A percentile compares a stretch with the other conserved stretches of the same genome.
These are phyloP conservation scores for Sphaeridia pumilis DNA, from an alignment of 2,888 invertebrate species.

Conservation along the genomic window DNA sequence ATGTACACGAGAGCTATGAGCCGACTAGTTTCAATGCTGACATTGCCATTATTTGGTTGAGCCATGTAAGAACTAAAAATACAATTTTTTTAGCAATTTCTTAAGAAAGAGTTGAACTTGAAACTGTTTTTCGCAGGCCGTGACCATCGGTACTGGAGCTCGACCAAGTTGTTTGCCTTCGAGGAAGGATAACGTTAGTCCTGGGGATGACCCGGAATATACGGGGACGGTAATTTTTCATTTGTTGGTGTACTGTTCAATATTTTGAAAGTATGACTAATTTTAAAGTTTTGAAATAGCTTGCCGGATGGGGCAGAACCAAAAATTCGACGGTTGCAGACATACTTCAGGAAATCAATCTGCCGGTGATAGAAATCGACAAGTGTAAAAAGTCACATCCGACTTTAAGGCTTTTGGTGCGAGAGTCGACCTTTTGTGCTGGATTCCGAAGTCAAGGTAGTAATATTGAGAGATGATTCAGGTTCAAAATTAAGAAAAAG, in stretches of 20 bases:
- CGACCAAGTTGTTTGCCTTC: slow-evolving; percentile 28
- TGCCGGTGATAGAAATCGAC: slow-evolving; percentile 45
- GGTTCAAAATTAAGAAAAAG: not conserved
- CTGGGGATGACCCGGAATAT: slow-evolving; percentile 10
- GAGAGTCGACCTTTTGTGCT: slow-evolving; percentile 52
- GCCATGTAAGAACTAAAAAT: slow-evolving; percentile 24
- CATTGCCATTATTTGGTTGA: slow-evolving; percentile 60
- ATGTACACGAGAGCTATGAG: slow-evolving; percentile 56
- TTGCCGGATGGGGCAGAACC: slow-evolving; percentile 32
- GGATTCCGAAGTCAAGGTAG: slow-evolving; percentile 46
- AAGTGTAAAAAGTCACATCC: slow-evolving; percentile 45
- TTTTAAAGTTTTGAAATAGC: slow-evolving; percentile 8
- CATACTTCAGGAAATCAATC: slow-evolving; percentile 43
- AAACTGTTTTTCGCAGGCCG: slow-evolving; percentile 19
- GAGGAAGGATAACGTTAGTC: slow-evolving; percentile 12
- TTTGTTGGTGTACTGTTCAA: not conserved
- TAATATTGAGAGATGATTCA: slow-evolving; percentile 18
- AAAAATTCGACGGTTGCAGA: slow-evolving; percentile 40
- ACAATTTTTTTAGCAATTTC: not conserved
- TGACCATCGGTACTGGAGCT: slow-evolving; percentile 20
- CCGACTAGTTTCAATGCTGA: slow-evolving; percentile 55
- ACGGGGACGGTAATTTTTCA: slow-evolving; percentile 18
- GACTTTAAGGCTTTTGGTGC: slow-evolving; percentile 45
- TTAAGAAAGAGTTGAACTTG: not conserved
- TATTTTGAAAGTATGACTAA: not conserved